Conservation (phyloP, 2,888 invertebrate genomes). For the Diabrotica balteata region DNA sequence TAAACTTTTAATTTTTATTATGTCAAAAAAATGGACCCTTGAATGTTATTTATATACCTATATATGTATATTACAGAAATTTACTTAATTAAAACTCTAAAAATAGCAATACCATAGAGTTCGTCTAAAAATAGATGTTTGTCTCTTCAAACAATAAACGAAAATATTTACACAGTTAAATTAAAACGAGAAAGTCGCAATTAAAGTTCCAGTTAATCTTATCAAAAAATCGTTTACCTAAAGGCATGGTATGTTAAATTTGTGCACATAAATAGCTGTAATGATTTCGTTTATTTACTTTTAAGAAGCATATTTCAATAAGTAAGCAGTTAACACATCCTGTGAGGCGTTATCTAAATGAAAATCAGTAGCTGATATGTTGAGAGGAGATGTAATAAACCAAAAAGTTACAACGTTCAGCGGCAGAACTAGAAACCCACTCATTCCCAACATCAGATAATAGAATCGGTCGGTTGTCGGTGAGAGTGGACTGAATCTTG, state of each 20-base stretch:
- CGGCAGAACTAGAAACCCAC: slow-evolving; percentile 36
- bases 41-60: no score
- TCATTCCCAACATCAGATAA: slow-evolving; percentile 43
- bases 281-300: slow-evolving; percentile 32
- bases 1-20: no score
- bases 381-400: slow-evolving; percentile 45
- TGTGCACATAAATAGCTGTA: slow-evolving; percentile 24
- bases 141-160: no score
- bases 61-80: no score
- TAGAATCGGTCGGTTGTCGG: slow-evolving; percentile 22
- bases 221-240: background rate
- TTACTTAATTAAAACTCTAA: no score
- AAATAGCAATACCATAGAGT: no score
- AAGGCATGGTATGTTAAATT: slow-evolving; percentile 10
- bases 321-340: slow-evolving; percentile 41
- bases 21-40: no score
- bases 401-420: slow-evolving; percentile 42
- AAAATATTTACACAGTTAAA: no score
- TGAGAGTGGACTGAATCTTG: slow-evolving; percentile 12
- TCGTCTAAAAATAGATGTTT: no score
- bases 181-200: background rate
- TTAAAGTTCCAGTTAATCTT: background rate
- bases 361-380: slow-evolving; percentile 49
- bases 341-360: slow-evolving; percentile 48
- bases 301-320: slow-evolving; percentile 32